Conservation (phyloP, 2,888 invertebrate genomes). For the Clivina fossor region DNA sequence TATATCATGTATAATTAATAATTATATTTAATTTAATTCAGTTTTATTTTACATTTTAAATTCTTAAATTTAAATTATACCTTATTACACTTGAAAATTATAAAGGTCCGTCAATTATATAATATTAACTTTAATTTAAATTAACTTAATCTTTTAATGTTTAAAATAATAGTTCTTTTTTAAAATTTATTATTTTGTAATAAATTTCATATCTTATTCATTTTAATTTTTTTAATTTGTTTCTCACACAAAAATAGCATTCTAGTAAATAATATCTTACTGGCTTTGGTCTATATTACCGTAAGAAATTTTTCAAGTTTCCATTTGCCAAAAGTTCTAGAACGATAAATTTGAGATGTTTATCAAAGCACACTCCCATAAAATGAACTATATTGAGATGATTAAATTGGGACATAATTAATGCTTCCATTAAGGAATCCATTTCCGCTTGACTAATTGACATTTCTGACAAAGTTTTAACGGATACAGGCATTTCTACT, state of each 20-base stretch:
- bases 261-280: no score
- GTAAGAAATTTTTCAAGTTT: slow-evolving; percentile 91
- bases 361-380: slow-evolving; percentile 95
- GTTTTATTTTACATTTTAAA: no score
- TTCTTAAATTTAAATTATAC: no score
- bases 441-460: slow-evolving; percentile 91
- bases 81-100: not conserved
- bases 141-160: no score
- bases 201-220: no score
- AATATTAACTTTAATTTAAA: no score
- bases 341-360: slow-evolving; percentile 91
- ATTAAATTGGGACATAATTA: slow-evolving; percentile 97
- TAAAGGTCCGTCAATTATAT: not conserved
- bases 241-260: no score
- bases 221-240: no score
- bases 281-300: slow-evolving; percentile 86
- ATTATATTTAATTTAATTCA: no score
- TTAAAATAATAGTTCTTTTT: no score
- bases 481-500: slow-evolving; percentile 89
- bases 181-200: no score
- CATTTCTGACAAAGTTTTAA: slow-evolving; percentile 91
- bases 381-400: slow-evolving; percentile 96
- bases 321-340: slow-evolving; percentile 93
- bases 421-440: slow-evolving; percentile 96
- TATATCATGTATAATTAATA: no score